These are phyloP conservation scores for Trachelus iudaicus DNA, from an alignment of 2,888 invertebrate genomes.

Conservation along the genomic window DNA sequence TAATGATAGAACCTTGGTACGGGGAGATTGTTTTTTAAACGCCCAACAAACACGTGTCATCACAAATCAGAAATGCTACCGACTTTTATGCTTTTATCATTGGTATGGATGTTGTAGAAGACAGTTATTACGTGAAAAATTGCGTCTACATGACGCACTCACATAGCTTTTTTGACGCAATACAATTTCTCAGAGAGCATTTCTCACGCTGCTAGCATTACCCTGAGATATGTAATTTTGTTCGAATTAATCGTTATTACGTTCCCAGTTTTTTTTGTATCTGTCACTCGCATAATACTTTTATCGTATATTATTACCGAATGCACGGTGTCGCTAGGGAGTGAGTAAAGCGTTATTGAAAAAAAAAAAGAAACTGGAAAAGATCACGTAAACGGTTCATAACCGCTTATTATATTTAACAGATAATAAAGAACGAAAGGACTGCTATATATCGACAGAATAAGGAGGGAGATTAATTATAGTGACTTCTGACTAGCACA, in stretches of 20 bases:
- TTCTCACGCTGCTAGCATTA: slow-evolving; percentile 26
- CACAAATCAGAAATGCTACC: background rate
- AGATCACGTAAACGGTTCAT: slow-evolving; percentile 13
- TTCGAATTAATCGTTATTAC: slow-evolving; percentile 12
- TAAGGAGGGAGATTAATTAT: slow-evolving; percentile 23
- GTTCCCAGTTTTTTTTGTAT: slow-evolving; percentile 17
- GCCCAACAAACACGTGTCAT: background rate
- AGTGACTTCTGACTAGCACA: slow-evolving; percentile 45
- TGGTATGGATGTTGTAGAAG: background rate
- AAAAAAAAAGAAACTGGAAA: background rate
- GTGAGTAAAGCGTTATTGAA: background rate
- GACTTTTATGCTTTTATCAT: background rate
- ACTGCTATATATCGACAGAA: slow-evolving; percentile 21
- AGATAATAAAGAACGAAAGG: slow-evolving; percentile 9
- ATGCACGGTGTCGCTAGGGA: background rate
- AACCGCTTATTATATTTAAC: slow-evolving; percentile 21
- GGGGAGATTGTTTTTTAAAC: background rate
- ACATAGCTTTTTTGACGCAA: background rate
- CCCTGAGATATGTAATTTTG: slow-evolving; percentile 40
- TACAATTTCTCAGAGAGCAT: background rate
- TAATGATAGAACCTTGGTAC: background rate
- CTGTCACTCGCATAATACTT: background rate
- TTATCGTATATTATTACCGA: background rate
- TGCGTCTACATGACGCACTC: background rate
- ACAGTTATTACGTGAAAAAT: background rate